Evolutionary conservation across 2,888 invertebrate genomes (phyloP).

Genomic region (Xanthia icteritia): DNA sequence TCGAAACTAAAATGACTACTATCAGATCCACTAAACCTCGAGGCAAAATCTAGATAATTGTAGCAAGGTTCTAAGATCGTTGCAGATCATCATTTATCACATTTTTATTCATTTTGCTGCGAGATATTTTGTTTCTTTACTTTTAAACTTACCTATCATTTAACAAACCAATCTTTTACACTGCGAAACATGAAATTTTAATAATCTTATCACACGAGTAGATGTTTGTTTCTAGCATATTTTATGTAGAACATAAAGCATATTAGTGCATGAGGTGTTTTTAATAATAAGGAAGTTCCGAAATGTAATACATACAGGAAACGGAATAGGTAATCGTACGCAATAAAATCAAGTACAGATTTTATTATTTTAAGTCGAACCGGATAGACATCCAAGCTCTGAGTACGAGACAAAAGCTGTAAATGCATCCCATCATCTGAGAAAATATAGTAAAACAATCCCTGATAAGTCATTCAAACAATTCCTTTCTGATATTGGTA

Average conservation of each 20-base stretch:
- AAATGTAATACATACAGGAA: conserved; percentile 42
- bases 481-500: conserved; percentile 7
- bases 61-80: too few species aligned
- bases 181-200: not conserved
- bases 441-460: not conserved
- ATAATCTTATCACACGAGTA: conserved; percentile 15
- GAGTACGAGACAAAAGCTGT: not conserved
- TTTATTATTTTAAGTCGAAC: conserved; percentile 7
- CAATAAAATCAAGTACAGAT: conserved; percentile 22
- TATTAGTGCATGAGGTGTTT: conserved; percentile 11
- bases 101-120: not conserved
- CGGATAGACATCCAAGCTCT: not conserved
- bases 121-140: conserved; percentile 21
- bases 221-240: not conserved
- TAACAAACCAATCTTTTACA: not conserved
- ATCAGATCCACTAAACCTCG: conserved; percentile 1
- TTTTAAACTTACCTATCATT: conserved; percentile 6
- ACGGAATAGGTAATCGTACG: conserved; percentile 39
- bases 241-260: not conserved
- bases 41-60: too few species aligned
- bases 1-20: not conserved
- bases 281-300: conserved; percentile 44
- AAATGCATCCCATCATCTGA: not conserved
- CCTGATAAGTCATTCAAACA: not conserved
- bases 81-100: not conserved